phyloP scores from a whole-genome alignment of 2,888 invertebrate genomes.

The Stenchaetothrips biformis region DNA sequence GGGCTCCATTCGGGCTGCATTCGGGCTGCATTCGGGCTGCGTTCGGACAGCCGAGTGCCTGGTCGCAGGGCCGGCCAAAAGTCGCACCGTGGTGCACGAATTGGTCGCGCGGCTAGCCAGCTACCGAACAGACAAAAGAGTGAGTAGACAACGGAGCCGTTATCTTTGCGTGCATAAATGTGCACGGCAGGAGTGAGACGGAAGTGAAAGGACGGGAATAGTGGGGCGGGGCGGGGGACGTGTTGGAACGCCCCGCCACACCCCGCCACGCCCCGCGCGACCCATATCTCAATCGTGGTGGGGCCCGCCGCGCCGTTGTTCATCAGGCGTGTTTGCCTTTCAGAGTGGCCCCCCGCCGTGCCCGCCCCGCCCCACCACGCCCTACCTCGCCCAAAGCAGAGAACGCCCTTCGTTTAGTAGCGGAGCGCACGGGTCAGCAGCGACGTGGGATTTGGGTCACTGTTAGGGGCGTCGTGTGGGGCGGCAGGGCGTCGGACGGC shows the following conservation, averaged over 20 bases:
- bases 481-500: no score
- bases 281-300: slow-evolving; percentile 11
- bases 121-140: no score
- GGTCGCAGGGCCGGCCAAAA: no score
- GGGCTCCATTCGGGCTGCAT: no score
- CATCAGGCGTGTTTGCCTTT: slow-evolving; percentile 15
- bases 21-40: no score
- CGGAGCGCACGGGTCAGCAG: neutral
- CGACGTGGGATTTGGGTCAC: neutral
- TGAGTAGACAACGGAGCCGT: no score
- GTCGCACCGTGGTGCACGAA: no score
- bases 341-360: neutral
- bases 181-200: no score
- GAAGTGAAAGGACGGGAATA: no score
- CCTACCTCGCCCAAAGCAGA: neutral
- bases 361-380: neutral
- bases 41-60: no score
- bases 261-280: neutral
- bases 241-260: neutral
- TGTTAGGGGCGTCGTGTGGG: neutral
- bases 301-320: neutral
- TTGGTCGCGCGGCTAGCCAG: no score
- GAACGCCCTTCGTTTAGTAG: neutral
- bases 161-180: no score
- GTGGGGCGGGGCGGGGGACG: neutral